A percentile compares a stretch with the other conserved stretches of the same genome.
phyloP scores from a whole-genome alignment of 1,140 invertebrate species.

The Hyposmocoma kahamanoa region DNA sequence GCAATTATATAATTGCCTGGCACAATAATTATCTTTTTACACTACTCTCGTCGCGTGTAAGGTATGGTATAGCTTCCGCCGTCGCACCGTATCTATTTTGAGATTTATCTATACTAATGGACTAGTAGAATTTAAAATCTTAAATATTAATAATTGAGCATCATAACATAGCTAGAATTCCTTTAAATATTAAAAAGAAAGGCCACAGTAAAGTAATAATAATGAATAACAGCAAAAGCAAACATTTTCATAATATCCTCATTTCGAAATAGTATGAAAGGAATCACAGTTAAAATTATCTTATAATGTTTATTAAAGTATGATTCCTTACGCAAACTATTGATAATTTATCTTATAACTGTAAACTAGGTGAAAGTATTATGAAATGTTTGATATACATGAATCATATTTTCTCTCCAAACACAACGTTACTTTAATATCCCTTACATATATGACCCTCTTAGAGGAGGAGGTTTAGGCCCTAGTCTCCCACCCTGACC shows the following conservation, averaged over 20 bases:
- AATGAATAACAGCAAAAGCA: slow-evolving; percentile 15
- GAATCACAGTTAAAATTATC: slow-evolving; percentile 12
- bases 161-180: slow-evolving; percentile 16
- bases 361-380: no score
- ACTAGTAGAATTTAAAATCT: slow-evolving; percentile 23
- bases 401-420: no score
- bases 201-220: slow-evolving; percentile 5
- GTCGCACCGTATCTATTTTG: neutral
- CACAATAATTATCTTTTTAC: neutral
- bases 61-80: neutral
- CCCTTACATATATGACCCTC: no score
- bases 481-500: no score
- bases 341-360: neutral
- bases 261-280: slow-evolving; percentile 16
- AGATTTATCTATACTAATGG: slow-evolving; percentile 30
- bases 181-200: slow-evolving; percentile 7
- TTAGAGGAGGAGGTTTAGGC: no score
- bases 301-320: neutral
- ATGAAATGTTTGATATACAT: no score
- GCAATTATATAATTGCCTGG: neutral
- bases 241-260: neutral
- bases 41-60: neutral
- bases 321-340: neutral
- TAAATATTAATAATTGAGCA: slow-evolving; percentile 53
- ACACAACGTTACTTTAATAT: no score